These are phyloP conservation scores for Lepidocolaptes lacrymiger DNA, from an alignment of 2,797 vertebrate genomes.

Conservation along the genomic window DNA sequence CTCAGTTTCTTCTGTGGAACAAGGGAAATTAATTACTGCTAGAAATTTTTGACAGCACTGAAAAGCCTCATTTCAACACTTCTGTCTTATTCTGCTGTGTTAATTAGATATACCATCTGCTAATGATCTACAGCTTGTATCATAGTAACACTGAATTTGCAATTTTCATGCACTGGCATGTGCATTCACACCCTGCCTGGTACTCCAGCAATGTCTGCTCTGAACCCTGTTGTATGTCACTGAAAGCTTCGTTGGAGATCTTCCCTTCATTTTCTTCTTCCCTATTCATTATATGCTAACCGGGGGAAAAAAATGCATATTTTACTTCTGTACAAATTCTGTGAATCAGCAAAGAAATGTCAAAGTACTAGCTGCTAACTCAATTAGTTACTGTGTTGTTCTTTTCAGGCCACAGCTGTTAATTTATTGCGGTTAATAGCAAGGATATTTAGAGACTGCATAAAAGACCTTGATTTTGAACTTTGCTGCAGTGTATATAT, in stretches of 20 bases:
- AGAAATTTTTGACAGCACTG: neutral
- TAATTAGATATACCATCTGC: constrained; percentile 36
- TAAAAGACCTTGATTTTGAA: neutral
- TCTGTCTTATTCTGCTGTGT: neutral
- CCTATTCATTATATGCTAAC: neutral
- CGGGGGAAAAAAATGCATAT: accelerated
- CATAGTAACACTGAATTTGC: neutral
- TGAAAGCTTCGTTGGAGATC: neutral
- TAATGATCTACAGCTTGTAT: constrained; percentile 5
- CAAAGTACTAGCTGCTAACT: neutral
- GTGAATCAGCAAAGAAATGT: neutral
- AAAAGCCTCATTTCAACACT: neutral
- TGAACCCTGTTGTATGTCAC: neutral
- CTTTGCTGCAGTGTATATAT: neutral
- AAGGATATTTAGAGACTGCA: neutral
- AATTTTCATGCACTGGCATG: neutral
- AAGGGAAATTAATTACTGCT: neutral
- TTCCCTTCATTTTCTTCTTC: neutral
- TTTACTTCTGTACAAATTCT: neutral
- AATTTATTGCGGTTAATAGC: neutral
- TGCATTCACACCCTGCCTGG: neutral
- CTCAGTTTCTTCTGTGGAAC: neutral
- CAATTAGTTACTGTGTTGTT: neutral
- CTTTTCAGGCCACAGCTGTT: neutral
- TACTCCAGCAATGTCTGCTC: neutral